Evolutionary conservation across 2,113 vertebrate species (phyloP).

Genomic region (Poecilia latipinna): DNA sequence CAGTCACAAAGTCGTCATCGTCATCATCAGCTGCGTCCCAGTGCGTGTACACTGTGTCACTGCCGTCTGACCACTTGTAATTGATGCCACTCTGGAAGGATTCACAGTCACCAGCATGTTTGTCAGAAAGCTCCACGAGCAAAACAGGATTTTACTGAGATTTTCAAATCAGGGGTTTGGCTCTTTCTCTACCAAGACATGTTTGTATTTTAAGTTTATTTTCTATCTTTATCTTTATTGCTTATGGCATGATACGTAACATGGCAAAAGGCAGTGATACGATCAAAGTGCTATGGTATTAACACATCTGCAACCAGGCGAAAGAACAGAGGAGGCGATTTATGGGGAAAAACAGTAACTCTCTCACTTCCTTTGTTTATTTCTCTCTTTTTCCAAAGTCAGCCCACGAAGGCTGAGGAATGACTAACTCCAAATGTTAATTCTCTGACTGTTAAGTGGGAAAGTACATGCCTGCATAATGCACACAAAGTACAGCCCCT

Average conservation of each 20-base stretch:
- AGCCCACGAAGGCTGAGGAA: slow-evolving; percentile 22
- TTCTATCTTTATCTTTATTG: not conserved
- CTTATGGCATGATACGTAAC: not conserved
- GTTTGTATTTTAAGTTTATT: not conserved
- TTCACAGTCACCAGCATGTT: not conserved
- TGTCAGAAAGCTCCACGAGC: not conserved
- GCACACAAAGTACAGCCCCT: not conserved
- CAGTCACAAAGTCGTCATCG: slow-evolving; percentile 76
- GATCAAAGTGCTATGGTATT: not conserved
- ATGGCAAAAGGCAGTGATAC: not conserved
- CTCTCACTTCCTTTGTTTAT: slow-evolving; percentile 30
- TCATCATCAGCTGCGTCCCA: slow-evolving; percentile 82
- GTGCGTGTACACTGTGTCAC: slow-evolving; percentile 85
- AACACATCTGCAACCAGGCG: not conserved
- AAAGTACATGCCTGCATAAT: slow-evolving; percentile 19
- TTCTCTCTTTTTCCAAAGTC: slow-evolving; percentile 16
- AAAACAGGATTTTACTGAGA: not conserved
- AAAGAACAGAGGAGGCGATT: not conserved
- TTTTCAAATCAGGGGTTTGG: not conserved
- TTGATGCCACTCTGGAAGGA: slow-evolving; percentile 83
- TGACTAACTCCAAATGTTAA: slow-evolving; percentile 15
- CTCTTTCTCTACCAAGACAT: not conserved
- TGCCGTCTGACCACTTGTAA: slow-evolving; percentile 91
- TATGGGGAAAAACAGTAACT: slow-evolving; percentile 3
- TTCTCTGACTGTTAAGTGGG: slow-evolving; percentile 14